Conservation (phyloP, 2,113 vertebrate species). For the Leiothrix lutea region DNA sequence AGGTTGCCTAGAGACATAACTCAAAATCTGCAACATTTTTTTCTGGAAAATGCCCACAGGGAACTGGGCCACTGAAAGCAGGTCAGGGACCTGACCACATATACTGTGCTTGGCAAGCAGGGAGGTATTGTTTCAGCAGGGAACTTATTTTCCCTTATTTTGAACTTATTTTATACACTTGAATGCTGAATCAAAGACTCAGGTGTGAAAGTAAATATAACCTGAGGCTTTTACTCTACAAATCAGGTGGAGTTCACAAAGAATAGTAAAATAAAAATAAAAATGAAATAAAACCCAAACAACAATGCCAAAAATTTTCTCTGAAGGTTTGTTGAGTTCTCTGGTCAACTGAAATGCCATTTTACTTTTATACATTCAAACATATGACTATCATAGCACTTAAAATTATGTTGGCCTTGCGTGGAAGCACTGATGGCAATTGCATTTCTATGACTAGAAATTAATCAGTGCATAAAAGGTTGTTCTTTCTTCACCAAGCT, state of each 20-base stretch:
- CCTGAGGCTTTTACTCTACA: not conserved
- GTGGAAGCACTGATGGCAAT: not conserved
- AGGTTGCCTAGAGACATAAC: not conserved
- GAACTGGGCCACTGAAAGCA: not conserved
- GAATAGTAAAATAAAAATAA: not conserved
- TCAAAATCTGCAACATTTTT: not conserved
- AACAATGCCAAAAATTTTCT: not conserved
- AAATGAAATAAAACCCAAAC: not conserved
- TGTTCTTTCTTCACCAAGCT: not conserved
- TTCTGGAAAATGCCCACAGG: not conserved
- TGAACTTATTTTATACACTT: not conserved
- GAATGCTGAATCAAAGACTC: not conserved
- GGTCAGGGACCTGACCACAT: not conserved
- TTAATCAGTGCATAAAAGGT: not conserved
- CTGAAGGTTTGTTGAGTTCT: not conserved
- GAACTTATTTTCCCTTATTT: not conserved
- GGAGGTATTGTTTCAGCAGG: not conserved
- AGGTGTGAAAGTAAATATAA: not conserved
- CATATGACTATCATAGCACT: not conserved
- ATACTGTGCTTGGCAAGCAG: not conserved
- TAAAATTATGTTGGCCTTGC: conserved; percentile 18
- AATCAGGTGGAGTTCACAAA: not conserved
- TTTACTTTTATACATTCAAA: not conserved
- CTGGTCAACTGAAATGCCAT: not conserved
- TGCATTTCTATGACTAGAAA: not conserved